Evolutionary conservation across 2,113 vertebrate species (phyloP).

Genomic region (Aramus guarauna): DNA sequence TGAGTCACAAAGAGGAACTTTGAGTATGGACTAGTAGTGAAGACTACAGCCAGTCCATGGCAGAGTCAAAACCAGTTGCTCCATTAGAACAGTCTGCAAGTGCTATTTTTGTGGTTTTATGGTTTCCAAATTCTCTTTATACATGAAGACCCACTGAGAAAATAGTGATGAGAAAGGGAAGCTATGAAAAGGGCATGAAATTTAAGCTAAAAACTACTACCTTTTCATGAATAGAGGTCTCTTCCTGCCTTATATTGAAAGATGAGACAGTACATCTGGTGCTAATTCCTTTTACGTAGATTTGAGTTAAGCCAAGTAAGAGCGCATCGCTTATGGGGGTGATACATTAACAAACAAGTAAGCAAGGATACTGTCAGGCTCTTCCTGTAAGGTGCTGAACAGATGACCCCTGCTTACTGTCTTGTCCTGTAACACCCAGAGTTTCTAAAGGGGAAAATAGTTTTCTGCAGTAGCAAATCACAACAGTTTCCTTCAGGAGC

Average conservation of each 20-base stretch:
- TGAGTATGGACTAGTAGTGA: background rate
- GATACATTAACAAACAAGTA: background rate
- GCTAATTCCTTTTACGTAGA: background rate
- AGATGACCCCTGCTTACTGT: background rate
- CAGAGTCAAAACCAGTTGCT: background rate
- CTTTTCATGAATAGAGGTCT: background rate
- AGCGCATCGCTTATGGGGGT: background rate
- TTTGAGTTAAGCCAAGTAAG: background rate
- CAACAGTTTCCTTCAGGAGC: background rate
- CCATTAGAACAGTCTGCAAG: background rate
- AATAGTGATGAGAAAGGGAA: background rate
- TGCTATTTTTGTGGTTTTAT: background rate
- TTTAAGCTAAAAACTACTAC: background rate
- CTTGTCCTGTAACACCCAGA: no score
- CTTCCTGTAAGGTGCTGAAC: background rate
- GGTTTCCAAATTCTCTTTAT: background rate
- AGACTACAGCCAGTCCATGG: rapidly evolving
- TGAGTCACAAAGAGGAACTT: background rate
- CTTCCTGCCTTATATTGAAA: background rate
- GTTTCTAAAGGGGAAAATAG: background rate
- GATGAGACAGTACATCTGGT: background rate
- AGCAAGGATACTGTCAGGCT: background rate
- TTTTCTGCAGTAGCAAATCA: background rate
- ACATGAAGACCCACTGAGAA: background rate
- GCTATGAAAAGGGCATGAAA: background rate